Evolutionary conservation across 2,797 vertebrate genomes (phyloP).

Genomic region (Urosaurus nigricauda): DNA sequence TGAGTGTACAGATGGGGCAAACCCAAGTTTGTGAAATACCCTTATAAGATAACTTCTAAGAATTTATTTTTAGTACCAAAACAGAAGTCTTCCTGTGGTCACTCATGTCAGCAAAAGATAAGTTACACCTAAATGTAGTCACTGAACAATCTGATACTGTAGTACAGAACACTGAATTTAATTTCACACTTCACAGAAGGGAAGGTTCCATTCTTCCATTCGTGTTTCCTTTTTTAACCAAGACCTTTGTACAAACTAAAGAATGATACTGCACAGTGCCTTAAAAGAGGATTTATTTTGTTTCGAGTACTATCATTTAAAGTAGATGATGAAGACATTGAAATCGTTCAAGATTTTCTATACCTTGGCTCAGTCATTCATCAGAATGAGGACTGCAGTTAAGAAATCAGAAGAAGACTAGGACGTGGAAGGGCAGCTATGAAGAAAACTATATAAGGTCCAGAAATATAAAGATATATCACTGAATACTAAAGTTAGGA

Average conservation of each 20-base stretch:
- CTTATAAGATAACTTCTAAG: neutral
- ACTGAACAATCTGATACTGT: conserved; percentile 19
- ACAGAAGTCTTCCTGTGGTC: conserved; percentile 2
- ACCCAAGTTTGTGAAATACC: neutral
- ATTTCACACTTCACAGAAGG: conserved; percentile 50
- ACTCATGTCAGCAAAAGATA: conserved; percentile 9
- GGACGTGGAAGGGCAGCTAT: too few relatives aligned
- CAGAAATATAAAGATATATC: too few relatives aligned
- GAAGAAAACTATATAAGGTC: too few relatives aligned
- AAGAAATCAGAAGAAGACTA: too few relatives aligned
- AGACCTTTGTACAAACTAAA: neutral
- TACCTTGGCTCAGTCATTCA: too few relatives aligned
- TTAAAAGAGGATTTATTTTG: too few relatives aligned
- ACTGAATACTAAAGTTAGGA: too few relatives aligned
- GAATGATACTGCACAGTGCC: conserved; percentile 1
- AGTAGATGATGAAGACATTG: too few relatives aligned
- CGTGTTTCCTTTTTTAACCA: conserved; percentile 29
- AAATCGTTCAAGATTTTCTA: too few relatives aligned
- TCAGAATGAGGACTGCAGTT: too few relatives aligned
- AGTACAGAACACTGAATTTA: conserved; percentile 37
- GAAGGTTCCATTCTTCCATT: conserved; percentile 15
- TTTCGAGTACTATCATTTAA: too few relatives aligned
- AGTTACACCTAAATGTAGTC: conserved; percentile 11
- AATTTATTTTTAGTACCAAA: neutral
- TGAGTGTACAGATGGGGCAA: neutral